Base-by-base conservation (phyloP, 2,888 invertebrate genomes). In the Lutraria lutraria region DNA sequence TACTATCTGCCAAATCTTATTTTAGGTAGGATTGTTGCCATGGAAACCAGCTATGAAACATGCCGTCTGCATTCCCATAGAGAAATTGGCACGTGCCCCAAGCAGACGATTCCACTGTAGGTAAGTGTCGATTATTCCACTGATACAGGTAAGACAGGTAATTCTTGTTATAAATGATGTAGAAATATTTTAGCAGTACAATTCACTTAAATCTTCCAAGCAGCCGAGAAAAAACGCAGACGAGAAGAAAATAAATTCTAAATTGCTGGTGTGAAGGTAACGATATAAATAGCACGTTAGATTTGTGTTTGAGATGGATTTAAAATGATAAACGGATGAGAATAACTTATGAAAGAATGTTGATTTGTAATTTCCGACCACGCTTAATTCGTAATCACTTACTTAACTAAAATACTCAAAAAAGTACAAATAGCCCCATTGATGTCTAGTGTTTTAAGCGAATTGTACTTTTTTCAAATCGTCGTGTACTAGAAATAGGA, bases 1-100 rank as follows among this genome's bases (percentile, higher is more conserved):
- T 82, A 56, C 81, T 92, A 92, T 92, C 92, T 90, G 89, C 92
- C 90, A 89, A 85, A 92, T 90, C 92, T 92, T 90, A 92, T 90
- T 92, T 91, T 92, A 92, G 92, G 86, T 60, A 21, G 92, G 92
- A 91, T 91, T 82, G 92, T 92, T 88, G 52, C 92, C 83, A 92
- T 92, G 87, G 92, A 21, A 86, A 92, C 92, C 52, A 87, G 90
- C 88, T 84, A 87, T 90, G 89, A 88, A 89, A 89, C 89, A 91
- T 91, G 89, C 90, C 88, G 92, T 90, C 92, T 92, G 92, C 92
- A 92, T 92, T 92, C 88, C 83, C 85, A 88, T 85, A 88, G 83
- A 84, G 88, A 89, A 80, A 54, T 86, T 91, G 87, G 87, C 85
- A 81, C 90, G 85, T 80, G 79, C 85, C 79, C 72, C 80, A 53